These are phyloP conservation scores for Anthonomus grandis DNA, from an alignment of 1,140 invertebrate genomes.

Conservation along the genomic window DNA sequence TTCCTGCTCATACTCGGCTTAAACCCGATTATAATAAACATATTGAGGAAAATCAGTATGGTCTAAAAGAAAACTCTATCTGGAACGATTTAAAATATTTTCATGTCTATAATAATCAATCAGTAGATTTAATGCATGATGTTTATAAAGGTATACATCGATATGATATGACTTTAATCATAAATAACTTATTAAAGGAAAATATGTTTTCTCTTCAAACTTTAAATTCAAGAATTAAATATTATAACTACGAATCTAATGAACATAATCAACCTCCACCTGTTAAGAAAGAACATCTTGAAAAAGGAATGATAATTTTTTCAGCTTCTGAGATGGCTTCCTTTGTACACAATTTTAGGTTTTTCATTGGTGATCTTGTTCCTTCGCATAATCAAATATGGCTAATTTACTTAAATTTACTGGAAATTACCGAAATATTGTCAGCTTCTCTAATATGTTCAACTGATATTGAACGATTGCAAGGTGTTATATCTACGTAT, in stretches of 20 bases:
- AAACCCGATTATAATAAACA: not conserved
- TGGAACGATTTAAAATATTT: slow-evolving; percentile 3
- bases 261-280: not conserved
- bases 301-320: not conserved
- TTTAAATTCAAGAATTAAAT: slow-evolving; percentile 3
- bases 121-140: slow-evolving; percentile 2
- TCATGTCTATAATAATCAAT: not conserved
- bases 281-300: not conserved
- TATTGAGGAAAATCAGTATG: not conserved
- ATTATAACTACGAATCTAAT: not conserved
- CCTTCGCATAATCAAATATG: not conserved
- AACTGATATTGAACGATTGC: not conserved
- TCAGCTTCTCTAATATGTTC: not conserved
- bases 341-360: slow-evolving; percentile 1
- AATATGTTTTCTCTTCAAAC: no score
- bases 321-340: not conserved
- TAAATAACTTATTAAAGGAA: not conserved
- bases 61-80: not conserved
- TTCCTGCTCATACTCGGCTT: not conserved
- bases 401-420: not conserved
- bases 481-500: not conserved
- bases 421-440: not conserved
- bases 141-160: not conserved
- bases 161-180: not conserved
- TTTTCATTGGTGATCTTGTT: not conserved